A percentile compares a stretch with the other conserved stretches of the same genome.
Conservation (phyloP, 2,113 vertebrate genomes). For the Grammomys surdaster region DNA sequence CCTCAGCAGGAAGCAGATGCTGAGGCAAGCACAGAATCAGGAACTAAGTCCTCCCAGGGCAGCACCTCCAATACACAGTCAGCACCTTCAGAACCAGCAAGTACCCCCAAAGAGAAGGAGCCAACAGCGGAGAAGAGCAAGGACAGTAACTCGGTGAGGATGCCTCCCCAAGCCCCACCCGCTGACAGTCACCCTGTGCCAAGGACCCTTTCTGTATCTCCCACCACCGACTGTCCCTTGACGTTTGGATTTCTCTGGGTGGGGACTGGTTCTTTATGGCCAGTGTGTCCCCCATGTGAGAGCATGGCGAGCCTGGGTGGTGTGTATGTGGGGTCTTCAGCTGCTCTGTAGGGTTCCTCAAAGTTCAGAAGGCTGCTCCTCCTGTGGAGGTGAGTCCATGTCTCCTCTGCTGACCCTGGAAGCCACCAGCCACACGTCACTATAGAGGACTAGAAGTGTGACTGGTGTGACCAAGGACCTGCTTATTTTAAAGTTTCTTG, state of each 20-base stretch:
- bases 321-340: accelerated
- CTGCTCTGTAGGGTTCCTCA: background rate
- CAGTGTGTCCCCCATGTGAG: accelerated
- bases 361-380: accelerated
- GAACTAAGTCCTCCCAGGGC: constrained; percentile 89
- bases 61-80: constrained; percentile 89
- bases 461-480: background rate
- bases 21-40: constrained; percentile 90
- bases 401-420: background rate
- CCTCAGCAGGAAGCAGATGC: constrained; percentile 95
- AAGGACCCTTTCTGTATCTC: background rate
- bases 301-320: accelerated
- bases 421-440: background rate
- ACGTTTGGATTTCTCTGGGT: background rate
- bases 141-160: constrained; percentile 91
- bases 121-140: constrained; percentile 92
- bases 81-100: constrained; percentile 86
- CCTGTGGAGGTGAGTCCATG: accelerated
- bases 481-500: background rate
- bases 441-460: background rate
- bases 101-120: constrained; percentile 92
- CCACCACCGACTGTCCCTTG: accelerated
- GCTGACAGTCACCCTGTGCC: background rate
- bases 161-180: no score
- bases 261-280: background rate